These are phyloP conservation scores for Collichthys lucidus DNA, from an alignment of 2,113 vertebrate species.

Conservation along the genomic window DNA sequence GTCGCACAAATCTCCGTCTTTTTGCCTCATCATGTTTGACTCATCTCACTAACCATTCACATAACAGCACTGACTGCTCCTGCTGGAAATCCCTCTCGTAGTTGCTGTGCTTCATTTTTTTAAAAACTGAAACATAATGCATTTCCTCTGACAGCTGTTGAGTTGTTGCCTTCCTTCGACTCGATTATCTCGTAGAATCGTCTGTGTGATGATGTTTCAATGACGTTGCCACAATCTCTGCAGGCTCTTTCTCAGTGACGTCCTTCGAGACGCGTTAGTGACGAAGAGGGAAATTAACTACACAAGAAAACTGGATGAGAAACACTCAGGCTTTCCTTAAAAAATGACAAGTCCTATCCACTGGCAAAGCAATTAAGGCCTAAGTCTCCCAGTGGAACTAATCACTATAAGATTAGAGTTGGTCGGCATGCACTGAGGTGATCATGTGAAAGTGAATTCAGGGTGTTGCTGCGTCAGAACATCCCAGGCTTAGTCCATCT, in stretches of 20 bases:
- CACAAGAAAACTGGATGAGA: slow-evolving; percentile 13
- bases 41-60: background rate
- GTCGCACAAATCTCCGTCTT: background rate
- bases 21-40: background rate
- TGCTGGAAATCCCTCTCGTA: background rate
- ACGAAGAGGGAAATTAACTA: slow-evolving; percentile 17
- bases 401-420: background rate
- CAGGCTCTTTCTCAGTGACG: background rate
- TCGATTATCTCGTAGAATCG: background rate
- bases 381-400: slow-evolving; percentile 16
- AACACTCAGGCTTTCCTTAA: background rate
- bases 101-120: background rate
- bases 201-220: background rate
- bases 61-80: background rate
- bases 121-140: too few species aligned
- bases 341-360: background rate
- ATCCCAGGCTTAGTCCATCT: background rate
- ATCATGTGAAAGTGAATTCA: slow-evolving; percentile 3
- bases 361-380: slow-evolving; percentile 10
- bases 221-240: background rate
- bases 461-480: background rate
- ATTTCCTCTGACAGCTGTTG: background rate
- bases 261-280: background rate
- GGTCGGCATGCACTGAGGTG: background rate
- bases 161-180: background rate